Conservation (phyloP, 2,113 vertebrate genomes). For the Hydrochoerus hydrochaeris region DNA sequence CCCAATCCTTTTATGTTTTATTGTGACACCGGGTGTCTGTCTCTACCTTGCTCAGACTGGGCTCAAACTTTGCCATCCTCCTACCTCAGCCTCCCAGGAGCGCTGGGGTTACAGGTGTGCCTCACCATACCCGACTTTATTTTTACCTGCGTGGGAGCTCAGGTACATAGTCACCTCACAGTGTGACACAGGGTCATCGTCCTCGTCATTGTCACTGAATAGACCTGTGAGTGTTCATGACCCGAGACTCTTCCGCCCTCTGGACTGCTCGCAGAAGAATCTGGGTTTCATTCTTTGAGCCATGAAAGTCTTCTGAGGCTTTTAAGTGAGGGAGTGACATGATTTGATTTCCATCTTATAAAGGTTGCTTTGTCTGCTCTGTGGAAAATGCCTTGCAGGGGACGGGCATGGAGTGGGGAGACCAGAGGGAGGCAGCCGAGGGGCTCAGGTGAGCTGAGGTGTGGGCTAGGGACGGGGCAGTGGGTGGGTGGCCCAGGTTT, state of each 20-base stretch:
- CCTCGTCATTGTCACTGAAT: accelerated
- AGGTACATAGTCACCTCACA: not conserved
- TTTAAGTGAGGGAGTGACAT: conserved; percentile 39
- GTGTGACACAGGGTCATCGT: not conserved
- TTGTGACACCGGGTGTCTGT: not conserved
- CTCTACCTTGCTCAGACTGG: not conserved
- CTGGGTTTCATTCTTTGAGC: conserved; percentile 45
- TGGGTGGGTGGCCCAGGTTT: not conserved
- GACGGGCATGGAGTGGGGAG: not conserved
- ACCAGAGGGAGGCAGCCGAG: not conserved
- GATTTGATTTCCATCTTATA: conserved; percentile 53
- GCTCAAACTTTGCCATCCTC: not conserved
- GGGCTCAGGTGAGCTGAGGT: not conserved
- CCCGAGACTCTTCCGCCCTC: not conserved
- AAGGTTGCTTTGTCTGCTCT: conserved; percentile 10
- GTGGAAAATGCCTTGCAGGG: not conserved
- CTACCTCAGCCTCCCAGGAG: not conserved
- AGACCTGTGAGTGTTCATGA: not conserved
- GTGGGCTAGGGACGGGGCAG: not conserved
- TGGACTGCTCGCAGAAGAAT: not conserved
- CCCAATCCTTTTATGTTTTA: not conserved
- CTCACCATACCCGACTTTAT: not conserved
- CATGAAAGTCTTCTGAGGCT: conserved; percentile 17
- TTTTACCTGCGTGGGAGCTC: not conserved
- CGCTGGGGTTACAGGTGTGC: not conserved